phyloP scores from a whole-genome alignment of 2,797 vertebrate species.

The Sciaenops ocellatus region DNA sequence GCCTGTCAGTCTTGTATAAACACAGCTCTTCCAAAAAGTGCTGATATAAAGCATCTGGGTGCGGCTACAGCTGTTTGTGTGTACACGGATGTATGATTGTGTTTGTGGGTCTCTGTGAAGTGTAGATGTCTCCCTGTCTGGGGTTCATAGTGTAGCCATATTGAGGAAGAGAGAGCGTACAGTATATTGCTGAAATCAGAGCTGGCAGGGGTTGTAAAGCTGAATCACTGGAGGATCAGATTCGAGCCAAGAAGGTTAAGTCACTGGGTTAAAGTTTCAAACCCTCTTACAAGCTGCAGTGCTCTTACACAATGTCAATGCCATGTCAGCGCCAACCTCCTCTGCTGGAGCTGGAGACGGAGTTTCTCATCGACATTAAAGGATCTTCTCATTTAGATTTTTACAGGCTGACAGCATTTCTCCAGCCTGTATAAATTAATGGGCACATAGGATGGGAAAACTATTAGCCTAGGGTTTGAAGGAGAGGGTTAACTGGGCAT shows the following conservation, averaged over 20 bases:
- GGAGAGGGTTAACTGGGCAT: slow-evolving; percentile 41
- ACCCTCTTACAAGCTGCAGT: slow-evolving; percentile 58
- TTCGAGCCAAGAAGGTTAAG: slow-evolving; percentile 78
- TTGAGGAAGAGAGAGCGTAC: slow-evolving; percentile 37
- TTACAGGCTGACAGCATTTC: neutral
- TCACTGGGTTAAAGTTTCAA: slow-evolving; percentile 82
- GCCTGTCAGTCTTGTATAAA: slow-evolving; percentile 79
- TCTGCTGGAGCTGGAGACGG: slow-evolving; percentile 17
- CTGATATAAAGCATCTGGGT: slow-evolving; percentile 82
- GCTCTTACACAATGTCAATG: slow-evolving; percentile 65
- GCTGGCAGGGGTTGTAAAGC: slow-evolving; percentile 58
- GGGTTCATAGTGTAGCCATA: slow-evolving; percentile 24
- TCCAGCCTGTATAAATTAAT: slow-evolving; percentile 9
- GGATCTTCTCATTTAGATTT: neutral
- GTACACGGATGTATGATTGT: slow-evolving; percentile 34
- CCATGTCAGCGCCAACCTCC: slow-evolving; percentile 42
- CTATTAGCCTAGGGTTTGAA: slow-evolving; percentile 16
- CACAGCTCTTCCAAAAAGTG: slow-evolving; percentile 71
- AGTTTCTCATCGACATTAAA: slow-evolving; percentile 21
- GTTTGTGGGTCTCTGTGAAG: slow-evolving; percentile 48
- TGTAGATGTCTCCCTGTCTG: slow-evolving; percentile 21
- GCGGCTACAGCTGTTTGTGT: slow-evolving; percentile 65
- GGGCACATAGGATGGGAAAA: neutral
- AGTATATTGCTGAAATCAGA: slow-evolving; percentile 66
- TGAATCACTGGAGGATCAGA: slow-evolving; percentile 79